Evolutionary conservation across 2,797 vertebrate genomes (phyloP), one percentile per base, ranked within the genome.

Genomic region (Brotula barbata): DNA sequence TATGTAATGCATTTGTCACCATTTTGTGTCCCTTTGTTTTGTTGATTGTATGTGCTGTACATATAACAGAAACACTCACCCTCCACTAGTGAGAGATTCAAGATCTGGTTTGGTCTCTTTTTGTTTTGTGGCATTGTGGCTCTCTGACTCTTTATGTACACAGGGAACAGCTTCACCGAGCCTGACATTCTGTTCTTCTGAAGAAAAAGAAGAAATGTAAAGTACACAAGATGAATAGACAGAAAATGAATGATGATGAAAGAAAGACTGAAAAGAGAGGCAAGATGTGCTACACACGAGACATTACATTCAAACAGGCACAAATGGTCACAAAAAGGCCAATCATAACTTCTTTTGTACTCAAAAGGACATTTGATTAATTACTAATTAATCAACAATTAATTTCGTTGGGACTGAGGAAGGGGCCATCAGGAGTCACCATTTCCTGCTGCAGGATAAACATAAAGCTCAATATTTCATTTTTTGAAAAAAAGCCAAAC

Each of bases 31-130:
- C 10, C 12, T 36, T 17, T 15, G 28, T 13, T 12, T 10, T 45
- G 12, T 21, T 19, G 45, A 23, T 21, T 14, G 34, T 37, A 17
- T 9, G n/a, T 28, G 11, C 8, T 40, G 48, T 46, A 8, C 0
- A 40, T 59, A 1, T 13, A 34, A 8, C 6, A 46, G 17, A 10
- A 59, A 25, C 13, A 60, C 91, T 87, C 74, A 93, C 92, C 79
- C 82, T 71, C 15, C 63, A 64, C 72, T 85, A 37, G 86, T 87
- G 41, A 62, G 73, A 16, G 80, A 85, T 2, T 41, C 37, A 34
- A 19, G 39, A 5, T 85, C 85, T 47, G 60, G 50, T 15, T 76
- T 47, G 7, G 56, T 52, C 5, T 86, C 85, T 51, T 73, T 78
- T 28, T 51, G 63, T 66, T 77, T 67, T 64, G 73, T 77, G 54